Conservation (phyloP, 2,113 vertebrate species). For the Ibidorhyncha struthersii region DNA sequence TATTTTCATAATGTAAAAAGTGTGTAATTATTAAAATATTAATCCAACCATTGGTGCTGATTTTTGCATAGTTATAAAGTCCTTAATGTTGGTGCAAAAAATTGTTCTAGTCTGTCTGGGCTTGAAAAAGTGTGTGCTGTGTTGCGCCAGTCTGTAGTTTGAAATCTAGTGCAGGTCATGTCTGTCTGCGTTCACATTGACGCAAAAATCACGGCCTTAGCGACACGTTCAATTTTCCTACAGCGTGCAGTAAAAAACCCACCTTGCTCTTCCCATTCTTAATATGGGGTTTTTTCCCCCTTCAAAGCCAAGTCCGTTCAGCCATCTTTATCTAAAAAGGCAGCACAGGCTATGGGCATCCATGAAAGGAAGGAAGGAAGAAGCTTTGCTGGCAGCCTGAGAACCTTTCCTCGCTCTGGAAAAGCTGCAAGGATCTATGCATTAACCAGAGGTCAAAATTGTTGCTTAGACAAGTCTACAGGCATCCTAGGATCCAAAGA, state of each 20-base stretch:
- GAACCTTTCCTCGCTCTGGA: background rate
- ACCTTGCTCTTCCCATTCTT: background rate
- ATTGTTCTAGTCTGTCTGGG: background rate
- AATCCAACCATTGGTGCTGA: conserved; percentile 68
- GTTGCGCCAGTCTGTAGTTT: background rate
- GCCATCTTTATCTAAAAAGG: background rate
- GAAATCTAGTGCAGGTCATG: background rate
- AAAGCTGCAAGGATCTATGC: background rate
- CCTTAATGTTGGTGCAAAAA: conserved; percentile 21
- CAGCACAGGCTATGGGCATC: background rate
- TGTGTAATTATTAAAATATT: conserved; percentile 85
- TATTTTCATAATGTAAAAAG: conserved; percentile 88
- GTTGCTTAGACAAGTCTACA: background rate
- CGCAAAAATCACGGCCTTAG: background rate
- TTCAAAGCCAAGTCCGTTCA: background rate
- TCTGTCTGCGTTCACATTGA: background rate
- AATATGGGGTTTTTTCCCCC: background rate
- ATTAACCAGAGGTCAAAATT: background rate
- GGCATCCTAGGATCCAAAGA: background rate
- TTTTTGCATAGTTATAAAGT: conserved; percentile 68
- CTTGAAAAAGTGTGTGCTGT: background rate
- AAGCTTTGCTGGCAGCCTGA: background rate
- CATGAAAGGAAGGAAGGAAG: background rate
- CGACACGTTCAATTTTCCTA: background rate
- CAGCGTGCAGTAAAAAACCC: background rate